These are phyloP conservation scores for Betta splendens DNA, from an alignment of 2,797 vertebrate species.

Conservation along the genomic window DNA sequence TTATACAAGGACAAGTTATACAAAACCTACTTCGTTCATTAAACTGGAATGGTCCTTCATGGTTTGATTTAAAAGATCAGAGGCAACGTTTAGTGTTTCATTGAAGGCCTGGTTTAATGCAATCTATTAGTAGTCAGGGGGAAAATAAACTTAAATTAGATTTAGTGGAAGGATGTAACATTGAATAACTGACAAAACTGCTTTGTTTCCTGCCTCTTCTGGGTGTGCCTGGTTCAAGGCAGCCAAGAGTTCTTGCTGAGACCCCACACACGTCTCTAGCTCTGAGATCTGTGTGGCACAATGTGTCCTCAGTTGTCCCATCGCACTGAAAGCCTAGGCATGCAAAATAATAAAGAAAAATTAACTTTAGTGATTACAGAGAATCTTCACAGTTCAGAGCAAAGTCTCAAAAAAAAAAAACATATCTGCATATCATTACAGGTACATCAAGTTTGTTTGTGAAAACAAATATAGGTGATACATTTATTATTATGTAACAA, in stretches of 20 bases:
- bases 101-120: conserved; percentile 71
- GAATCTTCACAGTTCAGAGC: too few relatives aligned
- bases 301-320: conserved; percentile 82
- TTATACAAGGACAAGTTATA: not conserved
- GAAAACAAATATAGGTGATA: too few relatives aligned
- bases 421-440: not conserved
- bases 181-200: not conserved
- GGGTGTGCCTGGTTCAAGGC: conserved; percentile 75
- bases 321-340: conserved; percentile 79
- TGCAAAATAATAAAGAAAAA: too few relatives aligned
- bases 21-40: conserved; percentile 63
- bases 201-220: conserved; percentile 65
- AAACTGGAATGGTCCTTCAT: conserved; percentile 76
- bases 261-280: conserved; percentile 80
- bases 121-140: conserved; percentile 73
- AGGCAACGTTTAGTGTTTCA: conserved; percentile 68
- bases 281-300: conserved; percentile 78
- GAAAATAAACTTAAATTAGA: conserved; percentile 3
- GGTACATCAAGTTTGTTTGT: not conserved
- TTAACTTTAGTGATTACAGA: too few relatives aligned
- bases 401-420: not conserved
- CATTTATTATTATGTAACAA: too few relatives aligned
- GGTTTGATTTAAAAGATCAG: conserved; percentile 68
- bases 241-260: conserved; percentile 77
- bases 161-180: not conserved